These are phyloP conservation scores for Oscheius myriophilus DNA, from an alignment of 2,888 invertebrate genomes.

Conservation along the genomic window DNA sequence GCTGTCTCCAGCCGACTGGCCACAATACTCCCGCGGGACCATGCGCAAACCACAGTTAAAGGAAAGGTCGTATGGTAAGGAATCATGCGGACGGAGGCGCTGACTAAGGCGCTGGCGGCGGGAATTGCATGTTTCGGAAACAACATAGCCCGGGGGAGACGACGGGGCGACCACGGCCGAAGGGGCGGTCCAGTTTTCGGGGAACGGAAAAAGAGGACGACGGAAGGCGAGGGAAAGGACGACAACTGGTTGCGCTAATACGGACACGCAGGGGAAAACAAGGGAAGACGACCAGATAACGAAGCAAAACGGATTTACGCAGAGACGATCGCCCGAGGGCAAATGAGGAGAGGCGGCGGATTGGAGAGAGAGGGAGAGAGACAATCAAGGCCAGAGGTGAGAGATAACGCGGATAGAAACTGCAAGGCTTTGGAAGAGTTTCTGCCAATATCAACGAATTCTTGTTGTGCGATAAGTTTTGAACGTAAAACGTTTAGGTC, in stretches of 20 bases:
- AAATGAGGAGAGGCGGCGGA: neutral
- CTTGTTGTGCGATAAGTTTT: too few species aligned
- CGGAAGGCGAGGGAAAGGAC: neutral
- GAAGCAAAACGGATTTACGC: constrained; percentile 17
- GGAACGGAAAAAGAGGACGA: neutral
- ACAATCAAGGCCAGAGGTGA: too few species aligned
- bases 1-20: constrained; percentile 1
- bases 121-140: neutral
- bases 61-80: too few species aligned
- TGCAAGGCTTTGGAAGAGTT: too few species aligned
- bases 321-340: constrained; percentile 3
- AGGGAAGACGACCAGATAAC: constrained; percentile 12
- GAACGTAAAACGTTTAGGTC: too few species aligned
- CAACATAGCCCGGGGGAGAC: neutral
- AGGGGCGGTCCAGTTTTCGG: neutral
- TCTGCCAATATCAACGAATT: too few species aligned
- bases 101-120: too few species aligned
- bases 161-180: neutral
- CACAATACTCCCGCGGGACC: too few species aligned
- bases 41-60: too few species aligned
- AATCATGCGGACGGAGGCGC: too few species aligned
- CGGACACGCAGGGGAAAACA: constrained; percentile 5
- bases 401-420: too few species aligned
- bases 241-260: too few species aligned
- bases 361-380: neutral